Evolutionary conservation across 2,888 invertebrate species (phyloP), one percentile per base, ranked within the genome.

Genomic region (Mythimna albipuncta): DNA sequence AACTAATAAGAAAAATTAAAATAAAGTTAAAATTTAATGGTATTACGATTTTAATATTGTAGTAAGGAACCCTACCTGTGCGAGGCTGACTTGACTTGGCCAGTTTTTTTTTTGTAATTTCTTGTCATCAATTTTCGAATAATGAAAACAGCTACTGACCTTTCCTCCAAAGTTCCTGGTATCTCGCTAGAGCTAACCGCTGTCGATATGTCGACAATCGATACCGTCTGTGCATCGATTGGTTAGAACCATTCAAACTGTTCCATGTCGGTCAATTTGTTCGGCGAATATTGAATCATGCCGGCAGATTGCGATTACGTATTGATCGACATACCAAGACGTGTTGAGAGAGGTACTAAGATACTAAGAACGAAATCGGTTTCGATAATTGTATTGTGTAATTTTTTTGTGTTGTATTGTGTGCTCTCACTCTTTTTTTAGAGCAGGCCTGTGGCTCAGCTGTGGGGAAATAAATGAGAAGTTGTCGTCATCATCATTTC

Each of bases 281-380:
- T n/a, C 38, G 38, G 44, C 54, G 13, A 74, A 54, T 77, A 38
- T 77, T 68, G 44, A 47, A 55, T 74, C 59, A 55, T 32, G 32
- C 59, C 47, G 13, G 54, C 11, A 47, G 69, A 77, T 77, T 55
- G 47, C 67, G 21, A 58, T 73, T 76, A 73, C 76, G 76, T 76
- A 41, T 38, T 50, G 32, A 19, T 19, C 26, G 26, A 50, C 2
- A 19, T 58, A 44, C 4, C 44, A 44, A 54, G 7, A 69, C 6
- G 32, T 58, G 41, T 61, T 61, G 59, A 21, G 50, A 52, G 19
- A 57, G 41, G 26, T 76, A 32, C 11, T n/a, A 16, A 6, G 52
- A 52, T 41, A 21, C 13, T 7, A 61, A 59, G 1, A 41, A 44
- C 6, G 16, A 62, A 50, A 63, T 50, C 50, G 6, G 47, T 63